These are phyloP conservation scores for Periparus ater DNA, from an alignment of 2,797 vertebrate species.

Conservation along the genomic window DNA sequence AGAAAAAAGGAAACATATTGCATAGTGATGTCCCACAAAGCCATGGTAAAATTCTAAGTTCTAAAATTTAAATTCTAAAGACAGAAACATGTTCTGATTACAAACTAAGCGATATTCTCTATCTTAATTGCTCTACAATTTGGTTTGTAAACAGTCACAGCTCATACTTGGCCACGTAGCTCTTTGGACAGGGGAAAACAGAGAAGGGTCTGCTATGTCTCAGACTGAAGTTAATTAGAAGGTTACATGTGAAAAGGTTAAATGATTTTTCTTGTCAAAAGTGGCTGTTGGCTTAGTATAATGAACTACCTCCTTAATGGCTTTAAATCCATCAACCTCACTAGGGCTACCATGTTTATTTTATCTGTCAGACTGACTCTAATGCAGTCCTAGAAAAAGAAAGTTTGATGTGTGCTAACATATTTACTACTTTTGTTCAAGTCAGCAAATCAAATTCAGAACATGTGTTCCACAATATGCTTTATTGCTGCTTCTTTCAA, in stretches of 20 bases:
- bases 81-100: background rate
- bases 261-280: constrained; percentile 7
- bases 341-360: background rate
- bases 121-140: background rate
- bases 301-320: background rate
- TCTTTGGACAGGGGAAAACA: background rate
- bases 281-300: background rate
- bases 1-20: background rate
- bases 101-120: background rate
- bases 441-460: background rate
- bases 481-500: background rate
- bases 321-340: background rate
- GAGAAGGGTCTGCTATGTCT: background rate
- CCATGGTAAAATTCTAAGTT: background rate
- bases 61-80: background rate
- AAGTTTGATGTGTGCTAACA: background rate
- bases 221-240: background rate
- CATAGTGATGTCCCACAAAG: background rate
- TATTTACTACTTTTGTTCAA: background rate
- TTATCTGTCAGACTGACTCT: background rate
- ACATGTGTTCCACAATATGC: background rate
- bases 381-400: background rate
- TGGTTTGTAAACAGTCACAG: background rate
- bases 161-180: background rate
- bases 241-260: background rate